A percentile compares a stretch with the other conserved stretches of the same genome.
phyloP scores from a whole-genome alignment of 2,113 vertebrate species.

The Colinus virginianus region DNA sequence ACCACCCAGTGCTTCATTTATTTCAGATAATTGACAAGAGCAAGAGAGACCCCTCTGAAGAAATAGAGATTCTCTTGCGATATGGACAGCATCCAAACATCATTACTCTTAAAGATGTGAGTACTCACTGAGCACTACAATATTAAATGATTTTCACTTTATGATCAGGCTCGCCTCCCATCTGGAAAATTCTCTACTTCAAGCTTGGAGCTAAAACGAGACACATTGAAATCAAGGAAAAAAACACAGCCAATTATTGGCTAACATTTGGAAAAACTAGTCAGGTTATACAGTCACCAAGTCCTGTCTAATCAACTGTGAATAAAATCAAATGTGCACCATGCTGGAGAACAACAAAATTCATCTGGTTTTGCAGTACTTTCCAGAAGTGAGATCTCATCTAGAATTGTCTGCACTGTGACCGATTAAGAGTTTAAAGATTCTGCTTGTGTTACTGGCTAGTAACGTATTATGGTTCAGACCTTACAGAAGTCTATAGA shows the following conservation, averaged over 20 bases:
- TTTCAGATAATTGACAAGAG: slow-evolving; percentile 91
- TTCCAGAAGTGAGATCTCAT: not conserved
- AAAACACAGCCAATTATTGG: not conserved
- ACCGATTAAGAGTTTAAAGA: not conserved
- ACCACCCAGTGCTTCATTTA: not conserved
- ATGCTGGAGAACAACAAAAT: not conserved
- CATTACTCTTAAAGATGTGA: slow-evolving; percentile 93
- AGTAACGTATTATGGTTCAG: not conserved
- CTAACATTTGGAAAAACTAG: not conserved
- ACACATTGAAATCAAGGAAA: not conserved
- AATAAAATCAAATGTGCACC: not conserved
- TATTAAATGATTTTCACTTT: not conserved
- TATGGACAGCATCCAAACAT: slow-evolving; percentile 97
- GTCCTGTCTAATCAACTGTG: not conserved
- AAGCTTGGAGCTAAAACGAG: not conserved
- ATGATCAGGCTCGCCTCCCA: not conserved
- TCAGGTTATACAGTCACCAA: not conserved
- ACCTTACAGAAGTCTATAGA: not conserved
- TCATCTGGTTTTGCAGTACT: not conserved
- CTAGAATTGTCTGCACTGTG: not conserved
- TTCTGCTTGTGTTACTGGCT: not conserved
- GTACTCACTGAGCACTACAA: slow-evolving; percentile 44
- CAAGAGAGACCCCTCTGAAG: slow-evolving; percentile 92
- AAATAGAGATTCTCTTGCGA: slow-evolving; percentile 93
- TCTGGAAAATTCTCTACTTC: not conserved